Conservation (phyloP, 2,888 invertebrate genomes). For the Drosophila buzzatii region DNA sequence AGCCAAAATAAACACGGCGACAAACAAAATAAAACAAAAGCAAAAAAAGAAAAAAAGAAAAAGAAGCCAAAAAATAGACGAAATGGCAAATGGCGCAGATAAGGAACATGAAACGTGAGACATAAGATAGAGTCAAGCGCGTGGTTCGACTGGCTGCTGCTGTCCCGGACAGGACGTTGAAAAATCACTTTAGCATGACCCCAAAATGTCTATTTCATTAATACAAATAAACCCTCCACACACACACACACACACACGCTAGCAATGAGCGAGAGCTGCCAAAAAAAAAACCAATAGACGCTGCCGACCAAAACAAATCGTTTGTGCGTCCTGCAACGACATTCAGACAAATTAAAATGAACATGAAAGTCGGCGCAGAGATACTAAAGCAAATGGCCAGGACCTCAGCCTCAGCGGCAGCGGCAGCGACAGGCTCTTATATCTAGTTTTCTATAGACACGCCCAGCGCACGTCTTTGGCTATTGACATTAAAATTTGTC, state of each 20-base stretch:
- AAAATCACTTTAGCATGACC: constrained; percentile 83
- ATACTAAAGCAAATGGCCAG: constrained; percentile 38
- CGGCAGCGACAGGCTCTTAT: not conserved
- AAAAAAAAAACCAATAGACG: constrained; percentile 45
- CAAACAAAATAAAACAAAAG: constrained; percentile 36
- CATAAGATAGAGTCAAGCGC: constrained; percentile 14
- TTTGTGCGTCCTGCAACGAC: constrained; percentile 74
- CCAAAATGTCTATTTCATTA: constrained; percentile 82
- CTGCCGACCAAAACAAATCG: constrained; percentile 73
- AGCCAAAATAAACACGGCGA: constrained; percentile 69
- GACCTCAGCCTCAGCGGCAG: not conserved
- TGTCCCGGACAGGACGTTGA: constrained; percentile 69
- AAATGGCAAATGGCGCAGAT: constrained; percentile 48
- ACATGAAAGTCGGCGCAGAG: constrained; percentile 68
- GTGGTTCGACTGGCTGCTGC: constrained; percentile 20
- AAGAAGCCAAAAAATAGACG: not conserved
- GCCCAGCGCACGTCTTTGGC: constrained; percentile 61
- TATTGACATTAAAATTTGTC: constrained; percentile 81
- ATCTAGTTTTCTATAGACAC: constrained; percentile 5
- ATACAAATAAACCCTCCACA: constrained; percentile 73
- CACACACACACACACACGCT: constrained; percentile 1
- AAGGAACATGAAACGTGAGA: constrained; percentile 57
- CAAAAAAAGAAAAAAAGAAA: constrained; percentile 3
- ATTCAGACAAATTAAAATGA: constrained; percentile 79
- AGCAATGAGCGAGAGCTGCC: constrained; percentile 1